phyloP scores from a whole-genome alignment of 2,888 invertebrate species.

The Agapetus fuscipes region DNA sequence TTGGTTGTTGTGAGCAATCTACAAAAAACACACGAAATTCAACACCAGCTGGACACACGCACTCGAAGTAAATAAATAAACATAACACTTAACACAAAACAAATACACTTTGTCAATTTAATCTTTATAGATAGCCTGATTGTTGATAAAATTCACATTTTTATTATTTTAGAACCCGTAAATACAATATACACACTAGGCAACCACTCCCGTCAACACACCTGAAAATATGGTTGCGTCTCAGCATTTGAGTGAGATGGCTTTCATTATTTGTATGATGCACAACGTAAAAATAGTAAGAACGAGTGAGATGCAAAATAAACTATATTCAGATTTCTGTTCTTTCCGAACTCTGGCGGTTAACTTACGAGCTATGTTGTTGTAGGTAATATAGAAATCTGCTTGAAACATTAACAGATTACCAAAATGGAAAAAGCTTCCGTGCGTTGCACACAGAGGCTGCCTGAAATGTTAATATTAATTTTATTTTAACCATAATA shows the following conservation, averaged over 20 bases:
- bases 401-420: too few relatives aligned
- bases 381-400: slow-evolving; percentile 6
- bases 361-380: slow-evolving; percentile 4
- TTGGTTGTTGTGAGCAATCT: slow-evolving; percentile 16
- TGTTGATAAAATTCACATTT: slow-evolving; percentile 14
- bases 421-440: too few relatives aligned
- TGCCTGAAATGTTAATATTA: too few relatives aligned
- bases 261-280: slow-evolving; percentile 15
- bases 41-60: slow-evolving; percentile 7
- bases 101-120: too few relatives aligned
- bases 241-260: slow-evolving; percentile 15
- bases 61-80: slow-evolving; percentile 2
- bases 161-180: slow-evolving; percentile 18
- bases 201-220: slow-evolving; percentile 20
- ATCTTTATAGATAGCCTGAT: too few relatives aligned
- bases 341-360: slow-evolving; percentile 11
- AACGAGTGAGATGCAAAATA: slow-evolving; percentile 13
- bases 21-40: slow-evolving; percentile 17
- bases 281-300: slow-evolving; percentile 12
- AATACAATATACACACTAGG: slow-evolving; percentile 17
- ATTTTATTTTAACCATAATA: too few relatives aligned
- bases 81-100: slow-evolving; percentile 4
- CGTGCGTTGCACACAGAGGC: too few relatives aligned
- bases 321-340: slow-evolving; percentile 2
- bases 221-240: slow-evolving; percentile 20